These are phyloP conservation scores for Panopea generosa DNA, from an alignment of 2,888 invertebrate species.

Conservation along the genomic window DNA sequence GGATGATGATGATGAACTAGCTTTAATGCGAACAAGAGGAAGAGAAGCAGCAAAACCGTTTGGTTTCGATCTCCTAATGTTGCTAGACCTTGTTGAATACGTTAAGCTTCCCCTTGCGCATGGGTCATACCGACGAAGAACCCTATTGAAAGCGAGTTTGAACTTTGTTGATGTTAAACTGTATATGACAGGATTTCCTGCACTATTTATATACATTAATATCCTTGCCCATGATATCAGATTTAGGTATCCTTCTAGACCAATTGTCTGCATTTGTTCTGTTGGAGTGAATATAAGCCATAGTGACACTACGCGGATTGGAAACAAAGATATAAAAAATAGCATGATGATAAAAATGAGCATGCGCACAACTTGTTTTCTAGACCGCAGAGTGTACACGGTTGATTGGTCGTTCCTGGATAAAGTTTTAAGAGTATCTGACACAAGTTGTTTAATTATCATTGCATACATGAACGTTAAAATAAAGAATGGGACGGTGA, in stretches of 20 bases:
- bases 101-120: not conserved
- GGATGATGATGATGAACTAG: not conserved
- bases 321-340: slow-evolving; percentile 95
- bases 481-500: slow-evolving; percentile 64
- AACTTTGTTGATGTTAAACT: slow-evolving; percentile 97
- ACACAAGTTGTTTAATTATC: slow-evolving; percentile 60
- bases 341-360: slow-evolving; percentile 87
- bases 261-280: slow-evolving; percentile 89
- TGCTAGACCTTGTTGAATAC: slow-evolving; percentile 8
- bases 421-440: slow-evolving; percentile 29
- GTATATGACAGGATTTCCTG: slow-evolving; percentile 95
- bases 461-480: slow-evolving; percentile 63
- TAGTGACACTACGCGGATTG: slow-evolving; percentile 94
- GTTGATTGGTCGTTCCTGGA: slow-evolving; percentile 40
- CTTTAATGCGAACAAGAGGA: not conserved
- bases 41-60: not conserved
- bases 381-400: slow-evolving; percentile 50
- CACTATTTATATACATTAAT: slow-evolving; percentile 94
- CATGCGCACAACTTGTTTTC: slow-evolving; percentile 76
- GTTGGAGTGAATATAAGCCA: slow-evolving; percentile 93
- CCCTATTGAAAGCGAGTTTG: slow-evolving; percentile 86
- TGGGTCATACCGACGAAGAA: slow-evolving; percentile 19
- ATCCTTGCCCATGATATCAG: slow-evolving; percentile 92
- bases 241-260: slow-evolving; percentile 93
- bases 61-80: slow-evolving; percentile 3